phyloP scores from a whole-genome alignment of 2,888 invertebrate species.

The Agonopterix subpropinquella region DNA sequence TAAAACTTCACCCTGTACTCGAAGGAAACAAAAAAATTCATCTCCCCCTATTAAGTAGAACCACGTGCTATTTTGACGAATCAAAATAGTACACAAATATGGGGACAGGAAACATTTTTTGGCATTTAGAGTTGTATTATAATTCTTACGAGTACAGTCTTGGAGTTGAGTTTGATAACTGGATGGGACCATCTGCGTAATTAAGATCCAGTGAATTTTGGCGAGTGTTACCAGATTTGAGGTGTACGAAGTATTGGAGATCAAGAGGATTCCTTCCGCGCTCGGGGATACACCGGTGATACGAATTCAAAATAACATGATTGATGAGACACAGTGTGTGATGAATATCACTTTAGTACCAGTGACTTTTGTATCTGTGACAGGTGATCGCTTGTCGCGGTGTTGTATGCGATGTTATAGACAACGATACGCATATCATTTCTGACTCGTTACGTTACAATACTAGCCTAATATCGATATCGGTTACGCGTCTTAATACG shows the following conservation, averaged over 20 bases:
- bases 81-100: too few relatives aligned
- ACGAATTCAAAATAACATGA: conserved; percentile 6
- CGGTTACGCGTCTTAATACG: conserved; percentile 2
- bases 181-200: too few relatives aligned
- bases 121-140: too few relatives aligned
- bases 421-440: conserved; percentile 4
- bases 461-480: conserved; percentile 9
- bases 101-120: too few relatives aligned
- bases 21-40: too few relatives aligned
- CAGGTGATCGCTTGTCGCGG: conserved; percentile 3
- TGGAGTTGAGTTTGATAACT: too few relatives aligned
- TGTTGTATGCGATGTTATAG: background rate
- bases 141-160: too few relatives aligned
- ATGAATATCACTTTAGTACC: conserved; percentile 7
- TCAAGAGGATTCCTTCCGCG: background rate
- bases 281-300: conserved; percentile 8
- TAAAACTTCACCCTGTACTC: too few relatives aligned
- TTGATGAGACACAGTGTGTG: conserved; percentile 5
- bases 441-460: conserved; percentile 5
- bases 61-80: too few relatives aligned
- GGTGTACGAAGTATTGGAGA: too few relatives aligned
- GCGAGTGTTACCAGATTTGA: too few relatives aligned
- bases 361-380: conserved; percentile 6
- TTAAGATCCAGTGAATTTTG: background rate
- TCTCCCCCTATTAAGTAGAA: too few relatives aligned